Base-by-base conservation (phyloP, 2,888 invertebrate species). In the Ctena decussata region DNA sequence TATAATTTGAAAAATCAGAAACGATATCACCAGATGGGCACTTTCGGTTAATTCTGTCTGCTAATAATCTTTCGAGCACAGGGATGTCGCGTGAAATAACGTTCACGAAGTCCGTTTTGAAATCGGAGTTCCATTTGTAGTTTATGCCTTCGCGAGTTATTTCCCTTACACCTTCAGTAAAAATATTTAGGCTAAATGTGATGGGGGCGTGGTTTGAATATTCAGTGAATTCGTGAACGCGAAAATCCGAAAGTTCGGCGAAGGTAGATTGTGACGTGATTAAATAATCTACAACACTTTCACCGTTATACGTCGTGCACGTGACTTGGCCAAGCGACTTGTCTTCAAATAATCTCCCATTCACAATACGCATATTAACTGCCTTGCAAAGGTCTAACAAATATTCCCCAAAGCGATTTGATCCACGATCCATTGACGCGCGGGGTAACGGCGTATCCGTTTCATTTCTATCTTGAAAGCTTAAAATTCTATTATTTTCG, bases 331-430 rank as follows among this genome's bases (percentile, higher is more conserved):
- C 76, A 24, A 65, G 35, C 18, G 32, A 18, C 21, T 53, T 12
- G 46, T 77, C 77, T 21, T 12, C 15, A n/a, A 44, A 44, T 24
- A 41, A 21, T 11, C 69, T 24, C 18, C 69, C 77, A 44, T 77
- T 77, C 24, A 69, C 70, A 46, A 77, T 70, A 12, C 77, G 69
- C 27, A 77, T 35, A n/a, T 77, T 70, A 32, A 46, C 24, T n/a
- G 77, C 24, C 46, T 46, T 70, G n/a, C 70, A 77, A n/a, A 77
- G 12, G 18, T 77, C 77, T 21, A 77, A 21, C 24, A 77, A 32
- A 15, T 46, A 35, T 18, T 77, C 77, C 30, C 77, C 77, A 35
- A 77, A 69, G 15, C 77, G 69, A 44, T 77, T 77, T n/a, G 77
- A 30, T 11, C 46, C 70, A 27, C 32, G 24, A 49, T 77, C 70